phyloP scores from a whole-genome alignment of 2,797 vertebrate species.

The Silurus lanzhouensis region DNA sequence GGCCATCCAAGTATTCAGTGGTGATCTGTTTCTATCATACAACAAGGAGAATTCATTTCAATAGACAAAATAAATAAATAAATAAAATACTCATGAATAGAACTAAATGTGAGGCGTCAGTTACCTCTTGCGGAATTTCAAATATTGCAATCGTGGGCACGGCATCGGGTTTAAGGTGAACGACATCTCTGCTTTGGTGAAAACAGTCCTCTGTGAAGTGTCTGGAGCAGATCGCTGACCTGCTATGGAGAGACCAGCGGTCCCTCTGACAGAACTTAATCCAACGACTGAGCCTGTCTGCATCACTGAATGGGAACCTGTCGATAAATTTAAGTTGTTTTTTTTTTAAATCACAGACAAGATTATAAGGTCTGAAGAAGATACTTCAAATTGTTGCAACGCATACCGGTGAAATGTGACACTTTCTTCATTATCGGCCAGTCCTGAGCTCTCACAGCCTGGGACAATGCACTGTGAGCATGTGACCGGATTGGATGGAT shows the following conservation, averaged over 20 bases:
- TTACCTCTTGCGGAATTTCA: constrained; percentile 51
- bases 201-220: constrained; percentile 71
- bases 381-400: not conserved
- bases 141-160: constrained; percentile 63
- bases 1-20: constrained; percentile 1
- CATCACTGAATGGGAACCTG: constrained; percentile 68
- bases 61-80: too few species aligned
- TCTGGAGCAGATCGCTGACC: constrained; percentile 67
- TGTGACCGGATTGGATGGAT: constrained; percentile 62
- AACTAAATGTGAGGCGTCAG: not conserved
- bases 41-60: not conserved
- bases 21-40: constrained; percentile 8
- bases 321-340: not conserved
- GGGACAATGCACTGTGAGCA: constrained; percentile 64
- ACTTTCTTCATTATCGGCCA: constrained; percentile 66
- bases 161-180: constrained; percentile 56
- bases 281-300: constrained; percentile 61
- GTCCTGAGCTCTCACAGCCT: constrained; percentile 67
- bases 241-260: constrained; percentile 65
- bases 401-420: constrained; percentile 68
- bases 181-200: constrained; percentile 53
- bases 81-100: too few species aligned
- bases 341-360: not conserved
- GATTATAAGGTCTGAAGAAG: not conserved
- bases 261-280: constrained; percentile 62